phyloP scores from a whole-genome alignment of 1,140 invertebrate species.

The Lasioglossum albipes region DNA sequence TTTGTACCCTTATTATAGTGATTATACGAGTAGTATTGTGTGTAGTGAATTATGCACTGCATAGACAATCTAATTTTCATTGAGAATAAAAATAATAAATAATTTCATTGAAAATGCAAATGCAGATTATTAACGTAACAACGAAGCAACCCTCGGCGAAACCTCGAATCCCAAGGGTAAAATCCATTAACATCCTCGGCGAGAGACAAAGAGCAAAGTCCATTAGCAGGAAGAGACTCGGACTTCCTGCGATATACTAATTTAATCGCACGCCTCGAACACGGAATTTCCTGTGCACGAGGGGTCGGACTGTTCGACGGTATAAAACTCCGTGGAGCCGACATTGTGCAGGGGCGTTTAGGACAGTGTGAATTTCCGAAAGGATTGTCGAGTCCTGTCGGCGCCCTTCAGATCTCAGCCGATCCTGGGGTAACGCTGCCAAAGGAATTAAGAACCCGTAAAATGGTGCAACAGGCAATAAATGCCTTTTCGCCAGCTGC shows the following conservation, averaged over 20 bases:
- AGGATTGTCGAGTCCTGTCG: conserved; percentile 65
- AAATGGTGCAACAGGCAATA: conserved; percentile 75
- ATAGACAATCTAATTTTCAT: no score
- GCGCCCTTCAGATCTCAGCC: conserved; percentile 57
- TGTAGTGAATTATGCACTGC: no score
- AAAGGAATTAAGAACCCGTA: conserved; percentile 76
- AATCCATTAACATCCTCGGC: conserved; percentile 23
- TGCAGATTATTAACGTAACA: no score
- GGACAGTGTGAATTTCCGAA: conserved; percentile 66
- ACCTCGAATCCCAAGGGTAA: no score
- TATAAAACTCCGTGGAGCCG: conserved; percentile 7
- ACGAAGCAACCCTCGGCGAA: no score
- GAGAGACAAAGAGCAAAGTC: conserved; percentile 7
- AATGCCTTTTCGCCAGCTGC: conserved; percentile 75
- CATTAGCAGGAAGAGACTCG: conserved; percentile 14
- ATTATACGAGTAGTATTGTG: no score
- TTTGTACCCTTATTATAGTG: no score
- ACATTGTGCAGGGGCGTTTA: conserved; percentile 54
- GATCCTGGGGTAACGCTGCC: conserved; percentile 55
- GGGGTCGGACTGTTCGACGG: neutral
- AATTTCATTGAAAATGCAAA: no score
- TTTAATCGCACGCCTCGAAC: neutral
- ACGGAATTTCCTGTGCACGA: neutral
- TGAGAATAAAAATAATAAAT: no score
- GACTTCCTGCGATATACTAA: conserved; percentile 27